Evolutionary conservation across 2,113 vertebrate genomes (phyloP), one percentile per base, ranked within the genome.

Genomic region (Danionella cerebrum): DNA sequence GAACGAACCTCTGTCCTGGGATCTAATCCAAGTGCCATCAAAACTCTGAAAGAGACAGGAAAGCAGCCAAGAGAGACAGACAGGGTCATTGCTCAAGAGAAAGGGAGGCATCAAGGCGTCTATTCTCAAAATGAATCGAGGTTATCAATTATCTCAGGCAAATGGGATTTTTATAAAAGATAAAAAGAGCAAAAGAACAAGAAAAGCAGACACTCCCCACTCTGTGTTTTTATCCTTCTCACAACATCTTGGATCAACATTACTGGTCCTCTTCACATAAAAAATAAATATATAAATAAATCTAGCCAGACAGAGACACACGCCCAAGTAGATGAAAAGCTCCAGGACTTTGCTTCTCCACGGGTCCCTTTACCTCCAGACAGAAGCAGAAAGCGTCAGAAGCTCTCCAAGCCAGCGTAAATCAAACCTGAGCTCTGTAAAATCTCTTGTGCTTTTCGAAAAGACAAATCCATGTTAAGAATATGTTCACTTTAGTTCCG

Each of bases 211-310:
- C 45, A n/a, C 55, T 38, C 2, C 64, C 47, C 48, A 29, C 18
- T 36, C 76, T 74, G 59, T 74, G 52, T 63, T 69, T 9, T 8
- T 57, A 21, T n/a, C n/a, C n/a, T 78, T 68, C 69, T 67, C 22
- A 41, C 60, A 21, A 14, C 57, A 68, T 50, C 69, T 65, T 52
- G 7, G 19, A 48, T 63, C 18, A 48, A 19, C 42, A 35, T 6
- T 1, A 35, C 42, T 48, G 19, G 41, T 33, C 18, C 59, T 48
- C 18, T 48, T 16, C 4, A 48, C 12, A 41, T 31, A 22, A 42
- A 33, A 33, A 33, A 31, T 4, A 31, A 31, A 31, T 4, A 7
- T 4, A 31, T 4, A 31, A 7, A 31, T 4, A 33, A 21, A 35
- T 42, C 22, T 27, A 22, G 10, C 12, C 41, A 69, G 53, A 50